A percentile compares a stretch with the other conserved stretches of the same genome.
These are phyloP conservation scores for Dorcus parallelipipedus DNA, from an alignment of 2,888 invertebrate species.

Conservation along the genomic window DNA sequence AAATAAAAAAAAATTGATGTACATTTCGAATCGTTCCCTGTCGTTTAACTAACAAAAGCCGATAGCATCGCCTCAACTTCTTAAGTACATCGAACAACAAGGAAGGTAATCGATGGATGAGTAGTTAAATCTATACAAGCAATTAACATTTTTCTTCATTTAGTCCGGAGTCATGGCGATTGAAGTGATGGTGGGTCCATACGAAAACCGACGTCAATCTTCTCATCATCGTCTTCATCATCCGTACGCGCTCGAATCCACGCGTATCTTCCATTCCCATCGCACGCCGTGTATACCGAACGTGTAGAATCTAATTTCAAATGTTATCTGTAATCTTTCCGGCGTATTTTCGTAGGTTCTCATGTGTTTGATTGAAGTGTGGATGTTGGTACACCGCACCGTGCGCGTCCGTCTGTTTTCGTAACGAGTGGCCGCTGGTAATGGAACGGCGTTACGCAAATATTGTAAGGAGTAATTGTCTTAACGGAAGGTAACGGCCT, in stretches of 20 bases:
- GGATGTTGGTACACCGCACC: neutral
- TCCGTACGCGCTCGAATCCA: no score
- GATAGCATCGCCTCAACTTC: neutral
- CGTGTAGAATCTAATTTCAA: slow-evolving; percentile 24
- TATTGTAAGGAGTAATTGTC: no score
- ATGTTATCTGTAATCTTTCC: slow-evolving; percentile 22
- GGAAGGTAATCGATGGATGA: slow-evolving; percentile 40
- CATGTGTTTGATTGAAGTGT: slow-evolving; percentile 11
- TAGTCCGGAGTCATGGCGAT: slow-evolving; percentile 39
- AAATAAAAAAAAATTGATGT: slow-evolving; percentile 6
- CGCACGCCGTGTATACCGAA: slow-evolving; percentile 3
- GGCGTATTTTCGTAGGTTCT: slow-evolving; percentile 8
- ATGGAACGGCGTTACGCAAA: no score
- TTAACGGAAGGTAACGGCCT: no score
- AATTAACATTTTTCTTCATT: slow-evolving; percentile 45
- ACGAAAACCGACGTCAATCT: no score
- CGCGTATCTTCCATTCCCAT: no score
- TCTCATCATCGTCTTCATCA: no score
- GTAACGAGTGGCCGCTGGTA: no score
- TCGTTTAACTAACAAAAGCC: slow-evolving; percentile 1
- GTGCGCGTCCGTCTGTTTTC: no score
- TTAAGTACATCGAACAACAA: slow-evolving; percentile 2
- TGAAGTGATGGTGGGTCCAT: neutral
- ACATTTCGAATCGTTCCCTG: slow-evolving; percentile 10
- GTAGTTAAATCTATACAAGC: slow-evolving; percentile 45